Conservation (phyloP, 2,888 invertebrate genomes). For the Thera obeliscata region DNA sequence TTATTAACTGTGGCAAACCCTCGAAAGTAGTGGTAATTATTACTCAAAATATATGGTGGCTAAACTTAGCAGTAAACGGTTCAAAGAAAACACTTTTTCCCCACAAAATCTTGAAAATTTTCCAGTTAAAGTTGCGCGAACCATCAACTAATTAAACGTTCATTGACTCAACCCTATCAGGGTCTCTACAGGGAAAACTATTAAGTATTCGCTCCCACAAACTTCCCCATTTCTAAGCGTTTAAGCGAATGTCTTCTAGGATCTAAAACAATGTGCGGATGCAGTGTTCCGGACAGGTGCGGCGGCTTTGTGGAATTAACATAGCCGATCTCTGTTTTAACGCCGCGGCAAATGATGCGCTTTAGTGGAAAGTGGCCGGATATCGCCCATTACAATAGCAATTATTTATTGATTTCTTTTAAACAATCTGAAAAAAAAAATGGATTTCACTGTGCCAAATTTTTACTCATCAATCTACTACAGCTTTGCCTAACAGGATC, state of each 20-base stretch:
- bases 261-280: slow-evolving; percentile 78
- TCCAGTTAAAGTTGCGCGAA: neutral
- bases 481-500: no score
- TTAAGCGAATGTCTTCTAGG: slow-evolving; percentile 58
- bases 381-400: slow-evolving; percentile 27
- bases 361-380: slow-evolving; percentile 25
- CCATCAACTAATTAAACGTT: slow-evolving; percentile 1
- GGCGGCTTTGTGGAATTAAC: slow-evolving; percentile 30
- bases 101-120: neutral
- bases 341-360: slow-evolving; percentile 23
- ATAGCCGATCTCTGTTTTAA: slow-evolving; percentile 35
- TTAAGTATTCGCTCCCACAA: slow-evolving; percentile 36
- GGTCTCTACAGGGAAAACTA: slow-evolving; percentile 22
- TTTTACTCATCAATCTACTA: no score
- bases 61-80: no score
- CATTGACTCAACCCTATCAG: slow-evolving; percentile 1
- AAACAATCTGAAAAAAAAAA: no score
- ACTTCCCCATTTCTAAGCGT: slow-evolving; percentile 30
- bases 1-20: no score
- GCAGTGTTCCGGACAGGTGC: slow-evolving; percentile 77
- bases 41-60: no score
- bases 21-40: no score
- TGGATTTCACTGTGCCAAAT: no score
- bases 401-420: neutral
- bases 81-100: no score